phyloP scores from a whole-genome alignment of 2,113 vertebrate species.

The Elephantulus edwardii region DNA sequence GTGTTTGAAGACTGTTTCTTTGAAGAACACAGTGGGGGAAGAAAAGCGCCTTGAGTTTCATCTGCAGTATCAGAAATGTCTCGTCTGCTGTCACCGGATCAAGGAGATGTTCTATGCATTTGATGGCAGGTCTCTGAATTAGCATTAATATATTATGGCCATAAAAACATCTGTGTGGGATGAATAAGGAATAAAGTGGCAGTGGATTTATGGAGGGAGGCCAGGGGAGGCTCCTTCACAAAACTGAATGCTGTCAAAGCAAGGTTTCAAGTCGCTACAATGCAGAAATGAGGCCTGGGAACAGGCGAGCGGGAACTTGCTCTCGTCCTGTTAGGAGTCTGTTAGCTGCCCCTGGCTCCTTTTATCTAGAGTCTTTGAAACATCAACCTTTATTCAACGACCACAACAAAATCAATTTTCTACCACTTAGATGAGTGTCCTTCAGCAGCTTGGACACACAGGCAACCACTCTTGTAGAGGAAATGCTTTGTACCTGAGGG shows the following conservation, averaged over 20 bases:
- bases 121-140: slow-evolving; percentile 43
- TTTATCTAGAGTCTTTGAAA: slow-evolving; percentile 48
- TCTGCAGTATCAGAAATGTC: neutral
- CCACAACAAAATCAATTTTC: slow-evolving; percentile 53
- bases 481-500: neutral
- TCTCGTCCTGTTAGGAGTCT: slow-evolving; percentile 36
- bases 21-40: neutral
- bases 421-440: slow-evolving; percentile 42
- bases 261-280: neutral
- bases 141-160: neutral
- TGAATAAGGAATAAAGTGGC: slow-evolving; percentile 44
- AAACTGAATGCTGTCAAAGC: slow-evolving; percentile 18
- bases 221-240: slow-evolving; percentile 2
- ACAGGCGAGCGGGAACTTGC: neutral
- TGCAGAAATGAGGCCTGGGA: neutral
- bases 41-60: neutral
- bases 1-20: slow-evolving; percentile 57
- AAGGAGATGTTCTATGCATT: neutral
- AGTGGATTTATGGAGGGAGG: neutral
- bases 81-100: neutral
- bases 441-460: neutral
- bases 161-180: slow-evolving; percentile 29
- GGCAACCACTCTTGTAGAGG: slow-evolving; percentile 7
- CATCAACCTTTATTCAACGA: neutral
- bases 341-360: neutral